Evolutionary conservation across 2,113 vertebrate species (phyloP).

Genomic region (Columbina picui): DNA sequence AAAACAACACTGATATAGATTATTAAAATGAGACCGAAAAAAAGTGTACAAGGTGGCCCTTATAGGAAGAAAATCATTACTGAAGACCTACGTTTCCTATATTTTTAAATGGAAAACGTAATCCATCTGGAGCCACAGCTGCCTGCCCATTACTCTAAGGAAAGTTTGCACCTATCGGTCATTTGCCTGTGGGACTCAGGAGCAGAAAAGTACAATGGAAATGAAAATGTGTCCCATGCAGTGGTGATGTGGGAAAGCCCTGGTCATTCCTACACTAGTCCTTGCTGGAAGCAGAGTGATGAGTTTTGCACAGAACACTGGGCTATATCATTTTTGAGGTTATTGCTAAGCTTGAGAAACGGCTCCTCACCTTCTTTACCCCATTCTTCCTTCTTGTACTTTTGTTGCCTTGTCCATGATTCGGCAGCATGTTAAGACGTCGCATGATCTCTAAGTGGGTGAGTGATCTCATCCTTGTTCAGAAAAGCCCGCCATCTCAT

Average conservation of each 20-base stretch:
- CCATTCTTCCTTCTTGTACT: not conserved
- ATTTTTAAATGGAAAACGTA: not conserved
- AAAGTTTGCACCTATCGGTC: not conserved
- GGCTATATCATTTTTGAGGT: not conserved
- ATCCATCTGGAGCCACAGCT: not conserved
- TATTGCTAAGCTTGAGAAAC: not conserved
- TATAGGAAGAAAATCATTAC: constrained; percentile 59
- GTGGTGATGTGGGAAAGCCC: not conserved
- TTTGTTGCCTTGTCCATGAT: not conserved
- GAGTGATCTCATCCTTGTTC: not conserved
- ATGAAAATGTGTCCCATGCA: not conserved
- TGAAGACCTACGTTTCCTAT: not conserved
- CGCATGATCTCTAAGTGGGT: not conserved
- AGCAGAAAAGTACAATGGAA: not conserved
- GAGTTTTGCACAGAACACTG: not conserved
- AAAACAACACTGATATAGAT: constrained; percentile 81
- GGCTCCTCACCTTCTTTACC: not conserved
- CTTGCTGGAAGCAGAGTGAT: not conserved
- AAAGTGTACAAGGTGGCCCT: constrained; percentile 48
- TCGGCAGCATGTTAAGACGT: not conserved
- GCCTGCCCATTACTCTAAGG: not conserved
- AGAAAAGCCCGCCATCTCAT: not conserved
- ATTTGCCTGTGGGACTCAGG: not conserved
- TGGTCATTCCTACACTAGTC: not conserved
- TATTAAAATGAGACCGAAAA: constrained; percentile 73